Evolutionary conservation across 2,797 vertebrate genomes (phyloP), one percentile per base, ranked within the genome.

Genomic region (Pangasius djambal): DNA sequence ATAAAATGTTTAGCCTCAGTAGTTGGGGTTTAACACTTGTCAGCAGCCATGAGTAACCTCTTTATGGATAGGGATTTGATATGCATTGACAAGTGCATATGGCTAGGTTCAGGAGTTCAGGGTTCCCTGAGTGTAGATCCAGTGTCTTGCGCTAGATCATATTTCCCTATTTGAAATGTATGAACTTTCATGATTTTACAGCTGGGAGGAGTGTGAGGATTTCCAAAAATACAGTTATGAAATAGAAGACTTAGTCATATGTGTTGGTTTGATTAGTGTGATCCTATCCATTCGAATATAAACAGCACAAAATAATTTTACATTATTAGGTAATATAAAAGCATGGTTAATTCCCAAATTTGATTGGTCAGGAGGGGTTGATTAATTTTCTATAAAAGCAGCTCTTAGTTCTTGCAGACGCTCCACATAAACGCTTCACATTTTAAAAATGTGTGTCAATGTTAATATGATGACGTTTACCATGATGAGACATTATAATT

Each of bases 151-250:
- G 18, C 55, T 84, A 57, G 20, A 84, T 85, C 70, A 78, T 59
- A 52, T 88, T 88, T 61, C 87, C 59, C 22, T 69, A 37, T 31
- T 67, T 65, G 15, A 55, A 85, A 44, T 78, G 28, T n/a, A 67
- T 61, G 13, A 67, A 48, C 34, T 20, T 75, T 63, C 20, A 50
- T 74, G 69, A 65, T 50, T 34, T 63, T 48, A 88, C 12, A 83
- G 57, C 82, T 50, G 55, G 69, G 22, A 63, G 8, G 55, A 8
- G 20, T 83, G 10, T 59, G 22, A 7, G 8, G 67, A 40, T 57
- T 57, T 59, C 79, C 67, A n/a, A 83, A 63, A 59, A 74, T 59
- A 72, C 40, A 70, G 37, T 61, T 69, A 57, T 20, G 52, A 72
- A 70, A 69, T 69, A 52, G n/a, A 52, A 69, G 61, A 48, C 40